Base-by-base conservation (phyloP, 2,113 vertebrate genomes). In the Pangasianodon gigas region DNA sequence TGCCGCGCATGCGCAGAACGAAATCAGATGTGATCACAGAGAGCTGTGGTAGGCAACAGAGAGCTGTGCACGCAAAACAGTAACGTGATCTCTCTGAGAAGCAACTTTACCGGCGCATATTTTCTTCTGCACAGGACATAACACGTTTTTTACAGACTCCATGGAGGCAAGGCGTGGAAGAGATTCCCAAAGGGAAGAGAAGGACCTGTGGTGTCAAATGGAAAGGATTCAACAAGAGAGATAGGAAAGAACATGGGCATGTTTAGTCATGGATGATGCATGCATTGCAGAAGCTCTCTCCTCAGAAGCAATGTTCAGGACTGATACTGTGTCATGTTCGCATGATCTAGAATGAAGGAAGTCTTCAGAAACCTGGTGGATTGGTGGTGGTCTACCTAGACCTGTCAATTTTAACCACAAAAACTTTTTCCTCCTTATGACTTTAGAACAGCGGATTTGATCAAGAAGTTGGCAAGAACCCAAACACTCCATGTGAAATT, bases 1-100 rank as follows among this genome's bases (percentile, higher is more conserved):
- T 87, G 86, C 67, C 32, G 86, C 69, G 86, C 86, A 87, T 87
- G 86, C 86, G 86, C 86, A 87, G 69, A 67, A 10, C 86, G 52
- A 18, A 7, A 6, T 62, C 10, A 37, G 52, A 10, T 24, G 81
- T 82, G 48, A 21, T 56, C n/a, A n/a, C 26, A 3, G 51, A 56
- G 79, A 51, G 75, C 75, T 71, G 69, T 75, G 69, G 14, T 16
- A 24, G 41, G 74, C 21, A 83, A 29, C 48, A 46, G 0, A 37
- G 56, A 65, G 83, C n/a, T 16, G 37, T 48, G 84, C 21, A 77
- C 9, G 37, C 67, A 77, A 16, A 86, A 44, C 51, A 87, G 32
- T 18, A 77, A 58, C 69, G 69, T 77, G 52, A 58, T 29, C 9
- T n/a, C 51, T 14, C 51, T 29, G 5, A 19, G 24, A 65, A 77